A percentile compares a stretch with the other conserved stretches of the same genome.
Evolutionary conservation across 1,140 invertebrate species (phyloP).

Genomic region (Hermatobates lingyangjiaoensis): DNA sequence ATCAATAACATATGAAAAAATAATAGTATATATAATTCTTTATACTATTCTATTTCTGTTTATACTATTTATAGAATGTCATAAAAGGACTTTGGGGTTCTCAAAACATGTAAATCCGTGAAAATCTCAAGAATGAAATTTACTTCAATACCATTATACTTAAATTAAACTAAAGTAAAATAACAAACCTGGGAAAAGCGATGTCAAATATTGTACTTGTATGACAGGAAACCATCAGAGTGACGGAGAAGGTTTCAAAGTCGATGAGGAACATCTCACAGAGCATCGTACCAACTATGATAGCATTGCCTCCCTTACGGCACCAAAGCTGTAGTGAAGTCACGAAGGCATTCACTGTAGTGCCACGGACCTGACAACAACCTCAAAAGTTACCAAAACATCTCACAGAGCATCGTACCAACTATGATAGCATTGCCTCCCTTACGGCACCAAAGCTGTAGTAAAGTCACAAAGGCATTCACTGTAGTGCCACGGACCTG

Average conservation of each 20-base stretch:
- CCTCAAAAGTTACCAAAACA: no score
- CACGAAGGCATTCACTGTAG: slow-evolving; percentile 22
- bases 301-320: slow-evolving; percentile 27
- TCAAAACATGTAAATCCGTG: no score
- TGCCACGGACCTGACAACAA: slow-evolving; percentile 6
- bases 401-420: slow-evolving; percentile 58
- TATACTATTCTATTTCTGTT: no score
- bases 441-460: slow-evolving; percentile 35
- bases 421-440: slow-evolving; percentile 34
- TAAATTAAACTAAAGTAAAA: no score
- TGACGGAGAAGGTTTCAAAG: slow-evolving; percentile 42
- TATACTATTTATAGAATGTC: no score
- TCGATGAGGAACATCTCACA: slow-evolving; percentile 70
- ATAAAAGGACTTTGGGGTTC: no score
- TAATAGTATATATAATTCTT: no score
- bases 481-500: slow-evolving; percentile 6
- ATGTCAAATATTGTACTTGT: slow-evolving; percentile 58
- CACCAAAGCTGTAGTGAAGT: slow-evolving; percentile 42
- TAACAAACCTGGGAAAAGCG: slow-evolving; percentile 59
- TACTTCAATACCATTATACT: no score
- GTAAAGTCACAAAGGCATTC: slow-evolving; percentile 33
- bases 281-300: slow-evolving; percentile 49
- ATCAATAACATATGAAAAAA: no score
- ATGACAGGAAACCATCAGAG: slow-evolving; percentile 63
- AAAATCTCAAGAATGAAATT: no score